Base-by-base conservation (phyloP, 2,888 invertebrate species). In the Synergus itoensis region DNA sequence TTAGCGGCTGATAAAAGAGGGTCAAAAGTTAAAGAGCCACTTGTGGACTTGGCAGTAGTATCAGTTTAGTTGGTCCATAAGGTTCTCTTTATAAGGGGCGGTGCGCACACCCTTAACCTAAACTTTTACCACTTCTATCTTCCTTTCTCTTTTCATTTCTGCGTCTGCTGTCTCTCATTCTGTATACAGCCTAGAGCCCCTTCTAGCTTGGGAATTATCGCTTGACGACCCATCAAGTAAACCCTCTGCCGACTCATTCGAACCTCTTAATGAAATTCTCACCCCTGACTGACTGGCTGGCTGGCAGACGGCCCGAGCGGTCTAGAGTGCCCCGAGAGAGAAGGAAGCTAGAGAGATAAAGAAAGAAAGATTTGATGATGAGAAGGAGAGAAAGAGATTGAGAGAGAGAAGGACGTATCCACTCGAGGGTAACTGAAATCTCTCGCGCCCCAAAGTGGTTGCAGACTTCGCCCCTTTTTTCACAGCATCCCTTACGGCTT, bases 211-310 rank as follows among this genome's bases (percentile, higher is more conserved):
- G 90, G 91, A 92, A 92, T 92, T 92, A 92, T 92, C 92, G 91
- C 91, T 91, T 91, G 92, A 92, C 92, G 92, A 91, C 88, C 92
- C 91, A 92, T 92, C 92, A 91, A 92, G 89, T 90, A 90, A 91
- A 91, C 89, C 91, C 91, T 90, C 88, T 88, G 90, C 89, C 90
- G 88, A 90, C 90, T 91, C 91, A 90, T 92, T 92, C 92, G 91
- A 91, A 91, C 91, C 92, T 92, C 92, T 92, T 92, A 92, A 92
- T 92, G 92, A 92, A 92, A 92, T 92, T 92, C 92, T 92, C 92
- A 91, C 91, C 92, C 91, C 90, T 88, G 88, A 90, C 90, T 91
- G 91, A 90, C 90, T 91, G 89, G 88, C 89, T 89, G 87, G 88
- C 89, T 87, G 88, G 86, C 89, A 88, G 90, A 89, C 88, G 87